Percentiles rank a stretch among this genome's conserved stretches.
Conservation (phyloP, 92 coral and sea anemone species). For the Palythoa grandiflora region DNA sequence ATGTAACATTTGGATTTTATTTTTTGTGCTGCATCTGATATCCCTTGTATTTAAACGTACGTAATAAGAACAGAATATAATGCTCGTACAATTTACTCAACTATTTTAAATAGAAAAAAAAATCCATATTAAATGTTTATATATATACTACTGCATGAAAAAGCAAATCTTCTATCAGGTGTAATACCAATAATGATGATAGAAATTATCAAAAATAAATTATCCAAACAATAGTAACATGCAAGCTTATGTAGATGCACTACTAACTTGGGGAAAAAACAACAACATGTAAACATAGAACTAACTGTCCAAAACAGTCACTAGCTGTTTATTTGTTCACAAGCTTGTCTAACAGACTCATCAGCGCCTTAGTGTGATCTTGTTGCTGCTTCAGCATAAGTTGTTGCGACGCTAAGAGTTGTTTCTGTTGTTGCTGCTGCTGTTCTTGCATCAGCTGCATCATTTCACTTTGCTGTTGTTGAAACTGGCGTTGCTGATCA, state of each 20-base stretch:
- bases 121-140: no score
- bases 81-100: background rate
- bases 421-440: constrained; percentile 19
- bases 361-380: constrained; percentile 54
- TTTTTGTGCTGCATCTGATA: background rate
- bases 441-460: constrained; percentile 56
- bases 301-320: constrained; percentile 7
- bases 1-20: background rate
- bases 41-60: background rate
- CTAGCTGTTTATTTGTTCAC: background rate
- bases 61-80: background rate
- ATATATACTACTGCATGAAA: background rate
- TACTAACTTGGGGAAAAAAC: background rate
- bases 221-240: background rate
- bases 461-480: constrained; percentile 61
- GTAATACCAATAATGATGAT: background rate
- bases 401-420: constrained; percentile 38
- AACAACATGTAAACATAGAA: background rate
- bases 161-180: background rate
- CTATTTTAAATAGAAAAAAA: background rate
- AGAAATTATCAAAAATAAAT: background rate
- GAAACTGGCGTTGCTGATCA: constrained; percentile 59
- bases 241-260: background rate
- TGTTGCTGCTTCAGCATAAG: constrained; percentile 46
- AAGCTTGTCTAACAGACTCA: constrained; percentile 44